Evolutionary conservation across 2,113 vertebrate species (phyloP).

Genomic region (Herpailurus yagouaroundi): DNA sequence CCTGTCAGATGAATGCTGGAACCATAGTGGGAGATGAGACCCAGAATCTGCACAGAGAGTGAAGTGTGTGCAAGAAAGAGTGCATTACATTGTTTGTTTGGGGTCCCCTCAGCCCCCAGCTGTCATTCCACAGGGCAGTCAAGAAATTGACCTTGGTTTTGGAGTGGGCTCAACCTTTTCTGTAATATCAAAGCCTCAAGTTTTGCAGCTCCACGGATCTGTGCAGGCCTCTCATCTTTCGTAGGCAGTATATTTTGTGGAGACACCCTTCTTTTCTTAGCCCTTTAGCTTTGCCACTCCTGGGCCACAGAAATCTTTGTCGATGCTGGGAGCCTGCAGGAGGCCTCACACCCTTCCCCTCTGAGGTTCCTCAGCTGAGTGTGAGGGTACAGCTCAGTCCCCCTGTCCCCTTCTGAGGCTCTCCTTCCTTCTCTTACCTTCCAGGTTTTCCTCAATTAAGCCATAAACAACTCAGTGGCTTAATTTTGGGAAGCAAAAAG

Average conservation of each 20-base stretch:
- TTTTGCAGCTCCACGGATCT: not conserved
- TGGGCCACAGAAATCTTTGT: not conserved
- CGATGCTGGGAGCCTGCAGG: not conserved
- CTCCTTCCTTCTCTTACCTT: not conserved
- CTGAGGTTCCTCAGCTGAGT: not conserved
- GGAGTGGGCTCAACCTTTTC: not conserved
- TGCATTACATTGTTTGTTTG: not conserved
- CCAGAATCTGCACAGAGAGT: not conserved
- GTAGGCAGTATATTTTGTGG: not conserved
- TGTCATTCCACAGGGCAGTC: not conserved
- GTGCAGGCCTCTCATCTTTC: not conserved
- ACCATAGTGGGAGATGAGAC: not conserved
- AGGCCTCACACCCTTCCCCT: not conserved
- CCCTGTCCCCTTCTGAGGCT: not conserved
- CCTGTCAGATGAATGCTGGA: not conserved
- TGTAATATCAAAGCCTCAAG: not conserved
- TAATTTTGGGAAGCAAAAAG: conserved; percentile 53
- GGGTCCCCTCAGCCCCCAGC: not conserved
- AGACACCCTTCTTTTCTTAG: not conserved
- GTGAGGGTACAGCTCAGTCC: not conserved
- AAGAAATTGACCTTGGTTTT: conserved; percentile 11
- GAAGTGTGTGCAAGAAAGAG: not conserved
- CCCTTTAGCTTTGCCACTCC: not conserved
- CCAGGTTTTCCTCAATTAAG: not conserved
- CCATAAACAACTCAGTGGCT: not conserved